Evolutionary conservation across 2,888 invertebrate genomes (phyloP).

Genomic region (Athalia circularis): DNA sequence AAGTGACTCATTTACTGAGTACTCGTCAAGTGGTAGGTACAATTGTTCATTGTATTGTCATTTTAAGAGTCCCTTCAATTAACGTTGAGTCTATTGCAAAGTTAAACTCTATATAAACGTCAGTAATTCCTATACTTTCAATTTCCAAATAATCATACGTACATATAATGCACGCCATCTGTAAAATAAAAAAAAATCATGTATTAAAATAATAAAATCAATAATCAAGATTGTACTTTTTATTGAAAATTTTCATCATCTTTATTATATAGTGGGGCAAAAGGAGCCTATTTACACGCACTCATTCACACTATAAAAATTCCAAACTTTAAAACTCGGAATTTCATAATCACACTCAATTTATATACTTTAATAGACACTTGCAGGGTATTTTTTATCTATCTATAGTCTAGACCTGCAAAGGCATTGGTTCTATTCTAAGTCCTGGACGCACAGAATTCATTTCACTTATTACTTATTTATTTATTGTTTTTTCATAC

Average conservation of each 20-base stretch:
- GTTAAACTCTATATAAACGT: constrained; percentile 1
- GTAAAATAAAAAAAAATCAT: not conserved
- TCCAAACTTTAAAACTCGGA: constrained; percentile 51
- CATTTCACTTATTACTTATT: not conserved
- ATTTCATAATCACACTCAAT: constrained; percentile 52
- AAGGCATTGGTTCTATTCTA: constrained; percentile 57
- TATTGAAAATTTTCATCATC: constrained; percentile 69
- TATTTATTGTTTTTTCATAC: not conserved
- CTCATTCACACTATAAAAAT: constrained; percentile 54
- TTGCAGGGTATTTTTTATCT: constrained; percentile 57
- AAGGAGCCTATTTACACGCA: constrained; percentile 69
- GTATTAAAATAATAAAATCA: not conserved
- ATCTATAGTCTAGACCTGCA: constrained; percentile 56
- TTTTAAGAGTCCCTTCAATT: constrained; percentile 66
- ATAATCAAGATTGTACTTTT: constrained; percentile 68
- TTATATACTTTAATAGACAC: constrained; percentile 24
- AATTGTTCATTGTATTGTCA: constrained; percentile 66
- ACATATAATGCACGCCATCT: not conserved
- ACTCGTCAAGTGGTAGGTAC: constrained; percentile 63
- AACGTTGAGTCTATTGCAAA: constrained; percentile 48
- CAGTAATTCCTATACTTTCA: not conserved
- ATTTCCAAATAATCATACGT: not conserved
- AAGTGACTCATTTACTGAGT: constrained; percentile 63
- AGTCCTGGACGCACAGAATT: not conserved
- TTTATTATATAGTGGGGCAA: constrained; percentile 60